Base-by-base conservation (phyloP, 2,888 invertebrate species). In the Lasioglossum figueresi region DNA sequence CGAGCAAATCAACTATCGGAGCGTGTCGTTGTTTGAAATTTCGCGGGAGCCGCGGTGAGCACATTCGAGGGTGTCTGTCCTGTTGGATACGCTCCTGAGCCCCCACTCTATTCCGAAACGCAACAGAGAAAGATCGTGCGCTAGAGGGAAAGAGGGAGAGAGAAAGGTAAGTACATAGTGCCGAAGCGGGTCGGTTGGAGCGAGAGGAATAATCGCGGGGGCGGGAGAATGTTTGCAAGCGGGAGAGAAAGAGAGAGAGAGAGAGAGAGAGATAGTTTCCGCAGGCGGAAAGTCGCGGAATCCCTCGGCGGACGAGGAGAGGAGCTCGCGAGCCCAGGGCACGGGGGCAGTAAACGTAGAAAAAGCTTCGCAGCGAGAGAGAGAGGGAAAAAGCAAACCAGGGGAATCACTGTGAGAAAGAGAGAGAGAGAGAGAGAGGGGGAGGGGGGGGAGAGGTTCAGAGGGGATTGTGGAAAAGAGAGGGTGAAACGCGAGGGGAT, bases 221-320 rank as follows among this genome's bases (percentile, higher is more conserved):
- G 63, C 31, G 31, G 63, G 19, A 27, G 16, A 31, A 1, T 19
- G 31, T 63, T 31, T 31, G 16, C 27, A 63, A 63, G 31, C 31
- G 31, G 19, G 27, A 63, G 59, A n/a, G n/a, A n/a, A n/a, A n/a
- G n/a, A n/a, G n/a, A 59, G 59, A n/a, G 27, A 56, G 4, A 59
- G 1, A 59, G 27, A 14, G 16, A 63, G 16, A 14, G 14, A 2
- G 1, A 31, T 16, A 19, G 63, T 31, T 8, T 63, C 19, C 75
- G 43, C 19, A 40, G 40, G 77, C 72, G 34, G 80, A 63, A 63
- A 76, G 79, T 56, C 70, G 56, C 31, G 81, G 40, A 52, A 82
- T 84, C 83, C 77, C 75, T 77, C 79, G 78, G 37, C 27, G 70
- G 80, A 56, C 71, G 79, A 68, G 74, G 83, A 80, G 88, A 85